Evolutionary conservation across 2,113 vertebrate genomes (phyloP).

Genomic region (Silurus glanis): DNA sequence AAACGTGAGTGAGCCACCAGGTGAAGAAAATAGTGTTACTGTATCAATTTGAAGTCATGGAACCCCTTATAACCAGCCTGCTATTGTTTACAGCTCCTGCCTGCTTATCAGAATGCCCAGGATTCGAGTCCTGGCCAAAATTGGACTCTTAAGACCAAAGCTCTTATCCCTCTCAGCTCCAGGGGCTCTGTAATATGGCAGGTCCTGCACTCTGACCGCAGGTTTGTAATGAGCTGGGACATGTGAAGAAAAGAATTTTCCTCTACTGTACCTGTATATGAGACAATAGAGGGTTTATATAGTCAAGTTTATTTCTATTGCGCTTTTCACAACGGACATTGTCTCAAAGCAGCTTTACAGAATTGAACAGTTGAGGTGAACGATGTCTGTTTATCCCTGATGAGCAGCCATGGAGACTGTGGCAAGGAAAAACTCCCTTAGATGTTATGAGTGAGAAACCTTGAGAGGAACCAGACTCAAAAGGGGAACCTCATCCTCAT

Average conservation of each 20-base stretch:
- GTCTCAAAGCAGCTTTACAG: no score
- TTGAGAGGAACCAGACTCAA: no score
- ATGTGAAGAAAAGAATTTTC: neutral
- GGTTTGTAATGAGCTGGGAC: neutral
- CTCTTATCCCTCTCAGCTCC: neutral
- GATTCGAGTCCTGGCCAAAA: neutral
- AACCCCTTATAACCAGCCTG: neutral
- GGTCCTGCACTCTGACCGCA: neutral
- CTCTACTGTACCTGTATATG: neutral
- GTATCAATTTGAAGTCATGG: neutral
- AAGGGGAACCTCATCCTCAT: no score
- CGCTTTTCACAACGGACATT: no score
- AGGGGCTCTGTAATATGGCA: neutral
- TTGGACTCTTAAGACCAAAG: slow-evolving; percentile 5
- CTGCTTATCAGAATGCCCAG: neutral
- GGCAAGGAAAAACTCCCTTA: no score
- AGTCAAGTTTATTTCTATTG: no score
- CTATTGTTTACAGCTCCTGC: neutral
- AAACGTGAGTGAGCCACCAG: slow-evolving; percentile 1
- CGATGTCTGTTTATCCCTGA: no score
- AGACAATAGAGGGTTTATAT: neutral
- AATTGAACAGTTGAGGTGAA: no score
- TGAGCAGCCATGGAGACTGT: no score
- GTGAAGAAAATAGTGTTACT: neutral
- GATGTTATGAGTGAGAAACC: no score